Conservation (phyloP, 2,797 vertebrate species). For the Acipenser transmontanus region DNA sequence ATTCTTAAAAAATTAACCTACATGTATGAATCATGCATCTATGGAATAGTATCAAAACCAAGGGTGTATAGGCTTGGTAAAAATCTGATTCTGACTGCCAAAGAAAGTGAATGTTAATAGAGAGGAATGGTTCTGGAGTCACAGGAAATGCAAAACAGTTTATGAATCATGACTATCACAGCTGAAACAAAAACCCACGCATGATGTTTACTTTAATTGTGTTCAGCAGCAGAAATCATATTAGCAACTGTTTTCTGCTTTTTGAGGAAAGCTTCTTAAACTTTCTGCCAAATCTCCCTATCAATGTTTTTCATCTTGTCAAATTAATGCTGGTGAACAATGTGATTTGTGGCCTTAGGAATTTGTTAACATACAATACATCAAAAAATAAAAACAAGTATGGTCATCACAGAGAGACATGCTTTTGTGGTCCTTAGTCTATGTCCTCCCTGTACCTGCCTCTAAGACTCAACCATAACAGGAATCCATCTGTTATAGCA, state of each 20-base stretch:
- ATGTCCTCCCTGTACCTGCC: not conserved
- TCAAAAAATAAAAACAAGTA: too few relatives aligned
- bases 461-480: not conserved
- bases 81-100: conserved; percentile 37
- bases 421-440: too few relatives aligned
- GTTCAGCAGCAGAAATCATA: conserved; percentile 31
- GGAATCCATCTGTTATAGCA: conserved; percentile 1
- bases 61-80: conserved; percentile 34
- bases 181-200: conserved; percentile 45
- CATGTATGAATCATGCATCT: conserved; percentile 33
- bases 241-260: conserved; percentile 51
- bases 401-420: too few relatives aligned
- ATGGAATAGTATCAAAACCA: conserved; percentile 32
- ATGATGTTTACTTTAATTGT: conserved; percentile 16
- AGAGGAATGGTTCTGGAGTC: conserved; percentile 11
- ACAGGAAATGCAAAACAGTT: conserved; percentile 3
- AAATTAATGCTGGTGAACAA: too few relatives aligned
- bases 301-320: conserved; percentile 38
- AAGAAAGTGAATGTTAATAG: conserved; percentile 10
- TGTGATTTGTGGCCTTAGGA: too few relatives aligned
- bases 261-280: conserved; percentile 51
- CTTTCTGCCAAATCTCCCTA: conserved; percentile 51
- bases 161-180: too few relatives aligned
- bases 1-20: conserved; percentile 38
- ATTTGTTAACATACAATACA: too few relatives aligned